A percentile compares a stretch with the other conserved stretches of the same genome.
These are phyloP conservation scores for Cyaniris semiargus DNA, from an alignment of 2,888 invertebrate genomes.

Conservation along the genomic window DNA sequence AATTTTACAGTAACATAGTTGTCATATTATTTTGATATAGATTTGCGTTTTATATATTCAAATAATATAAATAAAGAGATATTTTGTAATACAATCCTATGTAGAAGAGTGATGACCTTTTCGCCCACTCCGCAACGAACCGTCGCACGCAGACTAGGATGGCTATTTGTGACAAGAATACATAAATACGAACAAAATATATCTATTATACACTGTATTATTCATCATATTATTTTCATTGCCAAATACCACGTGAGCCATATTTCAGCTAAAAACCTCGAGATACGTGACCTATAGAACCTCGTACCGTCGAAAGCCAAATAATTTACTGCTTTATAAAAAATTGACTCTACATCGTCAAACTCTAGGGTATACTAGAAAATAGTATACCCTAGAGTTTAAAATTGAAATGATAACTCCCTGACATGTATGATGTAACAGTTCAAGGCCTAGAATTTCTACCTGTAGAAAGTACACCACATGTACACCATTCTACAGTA, in stretches of 20 bases:
- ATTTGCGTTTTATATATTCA: background rate
- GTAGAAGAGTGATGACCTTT: slow-evolving; percentile 15
- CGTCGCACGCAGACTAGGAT: background rate
- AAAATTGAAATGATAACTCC: no score
- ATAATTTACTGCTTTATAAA: no score
- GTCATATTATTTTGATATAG: background rate
- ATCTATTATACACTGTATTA: background rate
- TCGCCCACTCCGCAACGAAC: slow-evolving; percentile 8
- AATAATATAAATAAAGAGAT: slow-evolving; percentile 14
- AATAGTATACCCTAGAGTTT: no score
- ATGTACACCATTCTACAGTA: no score
- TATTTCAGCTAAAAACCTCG: background rate
- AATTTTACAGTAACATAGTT: background rate
- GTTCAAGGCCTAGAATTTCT: no score
- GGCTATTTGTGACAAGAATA: slow-evolving; percentile 15
- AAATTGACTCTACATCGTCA: no score
- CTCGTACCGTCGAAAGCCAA: no score
- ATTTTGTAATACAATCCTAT: background rate
- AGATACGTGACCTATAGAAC: background rate
- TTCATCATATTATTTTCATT: background rate
- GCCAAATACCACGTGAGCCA: background rate
- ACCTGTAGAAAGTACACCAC: no score
- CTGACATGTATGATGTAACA: no score
- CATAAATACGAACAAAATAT: background rate
- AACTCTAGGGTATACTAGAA: no score